Base-by-base conservation (phyloP, 2,797 vertebrate species). In the Otolemur crassicaudatus region DNA sequence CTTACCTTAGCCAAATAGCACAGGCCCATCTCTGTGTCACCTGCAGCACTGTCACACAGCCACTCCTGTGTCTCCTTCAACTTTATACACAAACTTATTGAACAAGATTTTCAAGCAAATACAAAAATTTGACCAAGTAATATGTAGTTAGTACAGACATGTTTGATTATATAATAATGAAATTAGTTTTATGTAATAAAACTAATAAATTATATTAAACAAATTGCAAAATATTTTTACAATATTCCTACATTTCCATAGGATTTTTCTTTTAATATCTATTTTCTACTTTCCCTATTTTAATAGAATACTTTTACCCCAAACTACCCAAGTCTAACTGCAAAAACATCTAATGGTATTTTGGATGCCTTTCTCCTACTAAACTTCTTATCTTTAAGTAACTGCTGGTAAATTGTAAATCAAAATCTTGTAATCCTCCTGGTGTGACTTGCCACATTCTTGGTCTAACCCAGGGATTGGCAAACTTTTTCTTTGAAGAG, bases 221-320 rank as follows among this genome's bases (percentile, higher is more conserved):
- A 70, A 87, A 29, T 46, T 46, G 37, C 34, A 82, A 72, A 49
- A 58, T 72, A 77, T n/a, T 92, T 96, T 94, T 69, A 70, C 43
- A 49, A 65, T 22, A 65, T 49, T n/a, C 17, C n/a, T n/a, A n/a
- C n/a, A 25, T 73, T 87, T 90, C 73, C n/a, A 67, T 70, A 53
- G n/a, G 5, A 27, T 56, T 37, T 94, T 77, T 40, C 31, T 61
- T 27, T 70, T 49, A 58, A 72, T 73, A 83, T 23, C 23, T 63
- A 11, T 82, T 92, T 82, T 72, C 43, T 49, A 40, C 6, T 2
- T 63, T 82, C 34, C 70, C 37, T 17, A 27, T 72, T 72, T 93
- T 77, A 63, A 61, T 72, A 46, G 93, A 82, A 25, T 83, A 60
- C 82, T 87, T 83, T 83, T 46, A 56, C 34, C 37, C 69, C 6